Percentiles rank a stretch among this genome's conserved stretches.
These are phyloP conservation scores for Lucilia cuprina DNA, from an alignment of 1,140 invertebrate genomes.

Conservation along the genomic window DNA sequence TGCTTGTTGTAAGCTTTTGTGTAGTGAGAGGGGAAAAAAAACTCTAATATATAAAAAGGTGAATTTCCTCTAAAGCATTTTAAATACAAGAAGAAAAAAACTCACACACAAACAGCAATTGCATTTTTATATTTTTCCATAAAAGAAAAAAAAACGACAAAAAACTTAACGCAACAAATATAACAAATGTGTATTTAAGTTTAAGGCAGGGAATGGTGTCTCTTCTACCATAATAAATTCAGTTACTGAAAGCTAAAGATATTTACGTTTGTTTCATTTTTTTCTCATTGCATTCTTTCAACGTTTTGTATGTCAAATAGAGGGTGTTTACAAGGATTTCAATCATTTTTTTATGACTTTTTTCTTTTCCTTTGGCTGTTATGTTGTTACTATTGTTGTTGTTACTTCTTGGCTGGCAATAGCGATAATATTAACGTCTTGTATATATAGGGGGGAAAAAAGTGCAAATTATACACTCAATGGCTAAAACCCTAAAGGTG, in stretches of 20 bases:
- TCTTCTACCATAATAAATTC: conserved; percentile 3
- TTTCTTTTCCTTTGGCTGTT: neutral
- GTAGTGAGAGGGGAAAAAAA: neutral
- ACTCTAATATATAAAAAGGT: neutral
- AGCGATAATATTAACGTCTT: neutral
- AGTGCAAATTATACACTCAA: conserved; percentile 17
- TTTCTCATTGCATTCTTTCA: neutral
- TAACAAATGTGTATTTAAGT: neutral
- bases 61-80: neutral
- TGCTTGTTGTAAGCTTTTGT: neutral
- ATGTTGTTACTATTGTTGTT: neutral
- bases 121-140: neutral
- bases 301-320: conserved; percentile 5
- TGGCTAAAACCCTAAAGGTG: conserved; percentile 6
- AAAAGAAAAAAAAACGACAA: neutral
- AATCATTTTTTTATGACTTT: conserved; percentile 16
- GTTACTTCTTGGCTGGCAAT: neutral
- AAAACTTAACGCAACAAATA: neutral
- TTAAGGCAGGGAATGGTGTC: neutral
- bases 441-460: neutral
- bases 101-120: neutral
- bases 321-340: conserved; percentile 17
- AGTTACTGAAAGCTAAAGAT: conserved; percentile 4
- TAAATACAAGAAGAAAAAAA: no score
- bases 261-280: neutral